These are phyloP conservation scores for Tenebrosternarchus preto DNA, from an alignment of 2,113 vertebrate genomes.

Conservation along the genomic window DNA sequence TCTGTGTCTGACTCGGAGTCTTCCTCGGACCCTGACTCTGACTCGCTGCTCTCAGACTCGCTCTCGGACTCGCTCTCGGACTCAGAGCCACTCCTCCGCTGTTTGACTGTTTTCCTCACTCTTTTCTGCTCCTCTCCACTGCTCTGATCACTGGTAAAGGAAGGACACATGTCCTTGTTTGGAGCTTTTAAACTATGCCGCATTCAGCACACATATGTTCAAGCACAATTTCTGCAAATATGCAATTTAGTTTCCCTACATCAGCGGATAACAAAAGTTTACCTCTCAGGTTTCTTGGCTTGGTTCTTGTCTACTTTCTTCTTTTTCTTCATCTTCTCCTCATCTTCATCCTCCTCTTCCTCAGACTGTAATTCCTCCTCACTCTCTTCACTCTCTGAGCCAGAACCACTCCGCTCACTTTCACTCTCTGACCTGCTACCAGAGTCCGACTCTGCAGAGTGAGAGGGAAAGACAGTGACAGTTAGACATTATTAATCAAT, in stretches of 20 bases:
- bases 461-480: neutral
- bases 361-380: slow-evolving; percentile 78
- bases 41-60: slow-evolving; percentile 85
- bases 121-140: slow-evolving; percentile 71
- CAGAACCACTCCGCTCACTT: slow-evolving; percentile 76
- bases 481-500: too few species aligned
- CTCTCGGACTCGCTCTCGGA: slow-evolving; percentile 84
- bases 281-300: slow-evolving; percentile 72
- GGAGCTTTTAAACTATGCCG: neutral
- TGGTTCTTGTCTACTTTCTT: slow-evolving; percentile 74
- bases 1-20: slow-evolving; percentile 74
- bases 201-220: neutral
- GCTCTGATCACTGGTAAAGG: slow-evolving; percentile 80
- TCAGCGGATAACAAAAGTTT: neutral
- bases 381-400: slow-evolving; percentile 76
- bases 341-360: slow-evolving; percentile 81
- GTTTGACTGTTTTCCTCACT: slow-evolving; percentile 70
- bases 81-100: slow-evolving; percentile 61
- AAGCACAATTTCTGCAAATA: neutral
- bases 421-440: slow-evolving; percentile 78
- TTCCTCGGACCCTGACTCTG: slow-evolving; percentile 76
- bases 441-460: slow-evolving; percentile 80
- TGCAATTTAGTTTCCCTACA: neutral
- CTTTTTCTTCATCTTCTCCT: slow-evolving; percentile 76
- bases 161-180: slow-evolving; percentile 3